Evolutionary conservation across 2,113 vertebrate species (phyloP).

Genomic region (Marmota flaviventris): DNA sequence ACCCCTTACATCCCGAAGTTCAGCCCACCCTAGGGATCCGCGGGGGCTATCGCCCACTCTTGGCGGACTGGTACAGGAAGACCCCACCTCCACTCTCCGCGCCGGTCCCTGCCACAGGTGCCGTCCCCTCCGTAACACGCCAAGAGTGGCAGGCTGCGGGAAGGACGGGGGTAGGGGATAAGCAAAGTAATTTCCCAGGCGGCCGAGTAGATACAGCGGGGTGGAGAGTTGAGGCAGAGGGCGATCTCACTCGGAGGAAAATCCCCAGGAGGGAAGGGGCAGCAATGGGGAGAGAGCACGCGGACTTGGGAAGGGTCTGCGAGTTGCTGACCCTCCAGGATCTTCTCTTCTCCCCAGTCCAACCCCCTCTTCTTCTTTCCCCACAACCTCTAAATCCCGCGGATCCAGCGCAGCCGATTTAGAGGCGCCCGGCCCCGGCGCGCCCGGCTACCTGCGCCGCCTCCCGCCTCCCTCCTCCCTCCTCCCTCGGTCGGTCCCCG

Average conservation of each 20-base stretch:
- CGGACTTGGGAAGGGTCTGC: background rate
- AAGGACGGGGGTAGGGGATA: background rate
- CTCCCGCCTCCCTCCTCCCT: background rate
- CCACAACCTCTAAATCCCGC: background rate
- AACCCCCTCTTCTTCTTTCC: background rate
- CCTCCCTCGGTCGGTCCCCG: background rate
- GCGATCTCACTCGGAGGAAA: background rate
- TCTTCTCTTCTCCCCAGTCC: background rate
- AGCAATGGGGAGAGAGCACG: background rate
- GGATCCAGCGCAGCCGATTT: background rate
- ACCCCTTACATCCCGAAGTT: background rate
- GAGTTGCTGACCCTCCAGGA: background rate
- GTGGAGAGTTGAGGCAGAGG: background rate
- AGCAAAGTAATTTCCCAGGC: background rate
- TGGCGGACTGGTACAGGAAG: background rate
- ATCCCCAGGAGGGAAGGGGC: background rate
- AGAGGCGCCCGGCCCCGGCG: background rate
- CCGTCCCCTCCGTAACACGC: background rate
- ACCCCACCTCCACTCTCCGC: background rate
- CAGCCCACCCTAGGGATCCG: background rate
- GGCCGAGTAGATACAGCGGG: background rate
- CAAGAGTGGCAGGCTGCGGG: background rate
- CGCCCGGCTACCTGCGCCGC: background rate
- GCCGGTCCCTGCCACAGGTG: constrained; percentile 29
- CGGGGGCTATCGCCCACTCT: background rate